These are phyloP conservation scores for Penaeus monodon DNA, from an alignment of 2,888 invertebrate genomes.

Conservation along the genomic window DNA sequence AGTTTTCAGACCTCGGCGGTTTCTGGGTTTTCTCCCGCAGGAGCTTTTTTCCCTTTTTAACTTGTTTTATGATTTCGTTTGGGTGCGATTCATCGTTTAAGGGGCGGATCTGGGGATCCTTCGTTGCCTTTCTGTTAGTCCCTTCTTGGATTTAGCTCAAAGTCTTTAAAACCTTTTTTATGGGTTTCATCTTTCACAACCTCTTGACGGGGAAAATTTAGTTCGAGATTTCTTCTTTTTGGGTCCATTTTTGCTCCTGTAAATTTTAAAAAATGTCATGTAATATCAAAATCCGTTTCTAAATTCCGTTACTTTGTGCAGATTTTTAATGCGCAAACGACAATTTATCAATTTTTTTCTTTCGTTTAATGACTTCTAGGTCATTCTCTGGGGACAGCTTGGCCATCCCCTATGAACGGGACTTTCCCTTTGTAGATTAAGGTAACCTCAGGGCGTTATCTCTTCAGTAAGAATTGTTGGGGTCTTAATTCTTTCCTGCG, in stretches of 20 bases:
- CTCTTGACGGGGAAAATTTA: constrained; percentile 95
- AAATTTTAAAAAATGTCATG: not conserved
- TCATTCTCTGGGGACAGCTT: constrained; percentile 51
- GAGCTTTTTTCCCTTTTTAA: constrained; percentile 73
- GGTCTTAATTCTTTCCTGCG: constrained; percentile 91
- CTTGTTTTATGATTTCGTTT: constrained; percentile 74
- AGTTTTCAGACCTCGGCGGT: constrained; percentile 76
- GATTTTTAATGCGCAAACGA: too few species aligned
- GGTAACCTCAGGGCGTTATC: constrained; percentile 86
- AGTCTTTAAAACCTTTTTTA: constrained; percentile 81
- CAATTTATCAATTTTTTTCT: not conserved
- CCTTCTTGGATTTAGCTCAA: constrained; percentile 73
- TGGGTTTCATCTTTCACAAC: constrained; percentile 85
- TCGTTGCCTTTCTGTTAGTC: constrained; percentile 72
- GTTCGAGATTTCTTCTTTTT: constrained; percentile 97
- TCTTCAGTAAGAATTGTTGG: constrained; percentile 91
- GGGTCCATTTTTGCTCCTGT: constrained; percentile 77
- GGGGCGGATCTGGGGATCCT: constrained; percentile 73
- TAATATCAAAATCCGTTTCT: too few species aligned
- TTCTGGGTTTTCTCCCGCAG: constrained; percentile 66
- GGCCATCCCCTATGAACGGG: constrained; percentile 48
- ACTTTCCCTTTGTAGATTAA: constrained; percentile 73
- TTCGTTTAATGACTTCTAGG: constrained; percentile 47
- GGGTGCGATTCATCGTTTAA: too few species aligned
- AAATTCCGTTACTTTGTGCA: too few species aligned